Evolutionary conservation across 2,113 vertebrate species (phyloP).

Genomic region (Shinisaurus crocodilurus): DNA sequence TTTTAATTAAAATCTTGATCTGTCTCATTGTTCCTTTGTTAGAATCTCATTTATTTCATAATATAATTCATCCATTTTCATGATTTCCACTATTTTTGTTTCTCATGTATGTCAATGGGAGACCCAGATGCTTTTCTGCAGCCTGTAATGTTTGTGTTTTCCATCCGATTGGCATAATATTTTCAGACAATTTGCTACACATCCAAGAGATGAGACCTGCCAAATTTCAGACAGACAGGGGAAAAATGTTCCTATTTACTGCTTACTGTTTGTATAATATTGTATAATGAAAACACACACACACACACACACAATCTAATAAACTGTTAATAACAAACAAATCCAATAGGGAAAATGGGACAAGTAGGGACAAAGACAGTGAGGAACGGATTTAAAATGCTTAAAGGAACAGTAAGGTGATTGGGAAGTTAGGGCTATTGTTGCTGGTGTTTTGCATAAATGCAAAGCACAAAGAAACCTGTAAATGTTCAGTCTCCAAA

Average conservation of each 20-base stretch:
- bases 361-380: neutral
- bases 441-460: neutral
- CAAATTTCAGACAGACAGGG: neutral
- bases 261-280: neutral
- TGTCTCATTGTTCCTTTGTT: neutral
- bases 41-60: neutral
- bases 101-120: neutral
- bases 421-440: neutral
- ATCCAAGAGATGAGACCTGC: neutral
- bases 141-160: neutral
- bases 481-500: neutral
- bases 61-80: neutral
- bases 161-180: neutral
- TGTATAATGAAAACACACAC: no score
- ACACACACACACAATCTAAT: neutral
- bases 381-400: neutral
- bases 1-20: neutral
- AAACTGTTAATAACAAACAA: neutral
- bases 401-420: neutral
- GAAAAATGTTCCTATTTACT: neutral
- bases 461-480: neutral
- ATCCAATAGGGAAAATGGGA: neutral
- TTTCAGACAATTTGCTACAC: neutral
- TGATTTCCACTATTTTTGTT: neutral
- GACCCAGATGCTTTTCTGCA: neutral